phyloP scores from a whole-genome alignment of 2,113 vertebrate genomes.

The Tragelaphus scriptus region DNA sequence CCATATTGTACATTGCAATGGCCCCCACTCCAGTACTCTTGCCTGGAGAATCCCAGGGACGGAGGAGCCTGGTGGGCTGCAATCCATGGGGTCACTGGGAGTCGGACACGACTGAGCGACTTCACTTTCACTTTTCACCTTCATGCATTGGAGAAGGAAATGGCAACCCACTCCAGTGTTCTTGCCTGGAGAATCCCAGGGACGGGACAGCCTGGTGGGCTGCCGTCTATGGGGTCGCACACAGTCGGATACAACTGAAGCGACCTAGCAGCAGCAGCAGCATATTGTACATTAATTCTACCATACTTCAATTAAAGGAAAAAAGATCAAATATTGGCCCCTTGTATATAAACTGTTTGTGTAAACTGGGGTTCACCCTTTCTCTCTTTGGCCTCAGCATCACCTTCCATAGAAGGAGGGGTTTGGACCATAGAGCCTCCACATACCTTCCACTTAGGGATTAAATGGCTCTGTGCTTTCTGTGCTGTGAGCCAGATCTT shows the following conservation, averaged over 20 bases:
- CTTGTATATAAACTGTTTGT: background rate
- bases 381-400: background rate
- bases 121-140: too few relatives aligned
- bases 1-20: background rate
- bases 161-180: too few relatives aligned
- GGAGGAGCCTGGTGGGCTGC: too few relatives aligned
- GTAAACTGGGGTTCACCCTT: background rate
- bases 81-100: too few relatives aligned
- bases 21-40: too few relatives aligned
- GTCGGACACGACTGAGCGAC: accelerated
- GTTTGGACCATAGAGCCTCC: background rate
- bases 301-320: background rate
- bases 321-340: background rate
- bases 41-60: too few relatives aligned
- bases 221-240: too few relatives aligned
- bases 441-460: background rate
- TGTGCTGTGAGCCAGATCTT: background rate
- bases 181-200: too few relatives aligned
- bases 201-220: too few relatives aligned
- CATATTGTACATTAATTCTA: background rate
- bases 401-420: background rate
- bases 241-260: too few relatives aligned
- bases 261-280: too few relatives aligned
- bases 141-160: too few relatives aligned
- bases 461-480: background rate